Conservation (phyloP, 1,140 invertebrate species). For the Muscidifurax raptorellus region DNA sequence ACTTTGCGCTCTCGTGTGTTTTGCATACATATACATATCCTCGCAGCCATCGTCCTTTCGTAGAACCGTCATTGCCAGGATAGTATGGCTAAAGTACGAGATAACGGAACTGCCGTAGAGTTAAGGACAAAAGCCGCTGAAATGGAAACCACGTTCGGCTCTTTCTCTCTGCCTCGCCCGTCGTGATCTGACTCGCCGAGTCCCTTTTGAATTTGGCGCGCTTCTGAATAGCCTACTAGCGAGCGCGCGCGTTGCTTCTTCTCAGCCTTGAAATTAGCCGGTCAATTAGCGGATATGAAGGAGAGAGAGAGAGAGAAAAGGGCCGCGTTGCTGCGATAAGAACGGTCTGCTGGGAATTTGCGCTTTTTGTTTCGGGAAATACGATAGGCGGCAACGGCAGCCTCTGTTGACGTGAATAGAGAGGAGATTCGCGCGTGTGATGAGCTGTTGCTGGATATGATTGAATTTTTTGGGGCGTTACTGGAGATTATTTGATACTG, state of each 20-base stretch:
- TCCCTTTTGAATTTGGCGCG: constrained; percentile 29
- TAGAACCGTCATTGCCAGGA: constrained; percentile 23
- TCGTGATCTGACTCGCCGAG: background rate
- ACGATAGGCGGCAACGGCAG: constrained; percentile 3
- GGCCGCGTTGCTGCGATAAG: constrained; percentile 14
- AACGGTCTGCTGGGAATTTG: constrained; percentile 39
- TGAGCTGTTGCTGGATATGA: too few relatives aligned
- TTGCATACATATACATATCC: background rate
- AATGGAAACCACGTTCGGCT: constrained; percentile 59
- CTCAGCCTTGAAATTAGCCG: constrained; percentile 26
- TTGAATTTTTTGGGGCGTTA: too few relatives aligned
- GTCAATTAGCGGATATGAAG: constrained; percentile 41
- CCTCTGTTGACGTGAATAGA: too few relatives aligned
- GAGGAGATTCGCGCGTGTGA: too few relatives aligned
- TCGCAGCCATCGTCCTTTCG: background rate
- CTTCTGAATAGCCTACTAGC: background rate
- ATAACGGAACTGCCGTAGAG: constrained; percentile 68
- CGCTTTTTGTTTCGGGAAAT: constrained; percentile 33
- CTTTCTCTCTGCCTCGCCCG: background rate
- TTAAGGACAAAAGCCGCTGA: constrained; percentile 68
- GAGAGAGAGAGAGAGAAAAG: constrained; percentile 19
- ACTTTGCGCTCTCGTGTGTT: too few relatives aligned
- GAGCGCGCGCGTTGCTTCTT: background rate
- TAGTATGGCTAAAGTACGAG: constrained; percentile 63
- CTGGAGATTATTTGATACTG: too few relatives aligned